These are phyloP conservation scores for Thecophora atra DNA, from an alignment of 2,888 invertebrate species.

Conservation along the genomic window DNA sequence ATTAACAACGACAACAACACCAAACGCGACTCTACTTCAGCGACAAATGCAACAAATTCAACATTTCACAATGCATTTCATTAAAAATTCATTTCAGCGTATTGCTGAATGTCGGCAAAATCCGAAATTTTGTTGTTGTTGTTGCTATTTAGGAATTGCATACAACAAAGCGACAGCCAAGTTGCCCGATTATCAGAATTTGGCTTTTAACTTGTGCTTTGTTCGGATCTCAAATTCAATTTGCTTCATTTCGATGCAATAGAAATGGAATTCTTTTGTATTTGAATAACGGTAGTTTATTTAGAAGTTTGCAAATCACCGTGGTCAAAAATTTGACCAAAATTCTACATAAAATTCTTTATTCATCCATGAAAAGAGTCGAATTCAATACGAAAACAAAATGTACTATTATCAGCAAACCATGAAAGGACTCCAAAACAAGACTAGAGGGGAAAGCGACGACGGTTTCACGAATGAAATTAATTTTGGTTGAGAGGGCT, in stretches of 20 bases:
- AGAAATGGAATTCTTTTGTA: constrained; percentile 9
- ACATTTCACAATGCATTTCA: neutral
- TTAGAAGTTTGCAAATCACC: constrained; percentile 8
- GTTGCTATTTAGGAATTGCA: no score
- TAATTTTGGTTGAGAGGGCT: no score
- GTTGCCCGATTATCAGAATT: constrained; percentile 14
- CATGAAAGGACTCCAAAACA: no score
- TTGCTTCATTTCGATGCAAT: constrained; percentile 7
- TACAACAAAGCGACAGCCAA: neutral
- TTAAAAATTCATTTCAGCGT: constrained; percentile 8
- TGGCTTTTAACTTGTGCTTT: neutral
- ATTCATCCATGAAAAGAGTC: no score
- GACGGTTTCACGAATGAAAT: no score
- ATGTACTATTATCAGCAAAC: no score
- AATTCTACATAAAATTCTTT: no score
- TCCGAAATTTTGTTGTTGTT: neutral
- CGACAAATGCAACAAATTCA: neutral
- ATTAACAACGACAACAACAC: neutral
- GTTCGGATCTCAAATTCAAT: constrained; percentile 17
- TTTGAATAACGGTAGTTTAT: constrained; percentile 4
- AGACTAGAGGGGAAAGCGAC: no score
- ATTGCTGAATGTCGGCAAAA: neutral
- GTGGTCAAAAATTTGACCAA: neutral
- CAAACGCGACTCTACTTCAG: neutral
- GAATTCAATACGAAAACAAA: no score